These are phyloP conservation scores for Crotophaga sulcirostris DNA, from an alignment of 2,113 vertebrate genomes.

Conservation along the genomic window DNA sequence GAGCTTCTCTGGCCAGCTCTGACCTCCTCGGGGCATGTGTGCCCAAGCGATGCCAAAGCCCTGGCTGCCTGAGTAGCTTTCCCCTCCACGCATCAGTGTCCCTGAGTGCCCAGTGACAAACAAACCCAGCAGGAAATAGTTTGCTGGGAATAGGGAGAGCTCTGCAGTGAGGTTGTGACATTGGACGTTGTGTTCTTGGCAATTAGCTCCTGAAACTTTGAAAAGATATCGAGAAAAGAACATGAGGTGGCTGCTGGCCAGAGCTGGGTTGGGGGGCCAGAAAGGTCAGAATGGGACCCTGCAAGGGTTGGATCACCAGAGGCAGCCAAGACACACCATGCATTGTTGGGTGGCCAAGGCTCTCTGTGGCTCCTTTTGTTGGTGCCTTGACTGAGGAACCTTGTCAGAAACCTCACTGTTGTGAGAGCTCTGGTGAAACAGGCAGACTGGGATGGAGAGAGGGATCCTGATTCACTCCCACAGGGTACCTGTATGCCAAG, in stretches of 20 bases:
- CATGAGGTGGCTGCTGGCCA: not conserved
- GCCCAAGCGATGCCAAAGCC: not conserved
- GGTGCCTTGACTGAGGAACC: not conserved
- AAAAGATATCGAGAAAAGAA: not conserved
- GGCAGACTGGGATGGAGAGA: not conserved
- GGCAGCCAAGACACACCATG: not conserved
- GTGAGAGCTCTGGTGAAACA: not conserved
- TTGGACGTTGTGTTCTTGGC: constrained; percentile 36
- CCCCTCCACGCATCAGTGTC: not conserved
- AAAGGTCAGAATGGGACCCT: not conserved
- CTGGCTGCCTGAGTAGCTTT: not conserved
- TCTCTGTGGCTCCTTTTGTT: not conserved
- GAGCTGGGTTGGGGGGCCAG: not conserved
- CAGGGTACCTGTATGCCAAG: not conserved
- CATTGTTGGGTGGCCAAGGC: not conserved
- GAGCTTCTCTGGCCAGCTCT: not conserved
- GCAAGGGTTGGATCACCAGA: not conserved
- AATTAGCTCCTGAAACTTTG: not conserved
- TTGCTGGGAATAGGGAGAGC: constrained; percentile 35
- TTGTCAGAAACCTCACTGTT: not conserved
- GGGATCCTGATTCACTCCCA: not conserved
- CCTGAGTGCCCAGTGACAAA: not conserved
- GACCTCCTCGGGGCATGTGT: not conserved
- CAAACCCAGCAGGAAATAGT: constrained; percentile 45
- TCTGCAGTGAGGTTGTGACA: not conserved